A percentile compares a stretch with the other conserved stretches of the same genome.
Evolutionary conservation across 2,797 vertebrate species (phyloP).

Genomic region (Prionace glauca): DNA sequence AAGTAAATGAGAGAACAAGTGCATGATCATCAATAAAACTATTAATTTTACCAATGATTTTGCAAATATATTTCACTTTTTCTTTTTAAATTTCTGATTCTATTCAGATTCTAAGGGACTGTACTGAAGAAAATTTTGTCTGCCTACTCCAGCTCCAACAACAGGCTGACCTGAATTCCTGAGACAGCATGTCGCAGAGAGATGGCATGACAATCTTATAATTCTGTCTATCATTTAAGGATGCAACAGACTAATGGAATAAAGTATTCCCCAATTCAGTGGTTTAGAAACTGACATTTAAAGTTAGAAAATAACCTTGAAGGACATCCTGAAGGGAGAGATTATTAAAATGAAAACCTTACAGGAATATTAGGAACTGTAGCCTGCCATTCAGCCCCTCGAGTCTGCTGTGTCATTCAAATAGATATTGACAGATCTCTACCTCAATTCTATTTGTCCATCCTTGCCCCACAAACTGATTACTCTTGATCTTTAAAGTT

Average conservation of each 20-base stretch:
- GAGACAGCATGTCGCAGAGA: neutral
- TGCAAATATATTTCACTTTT: neutral
- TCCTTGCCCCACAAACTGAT: neutral
- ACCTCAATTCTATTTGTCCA: neutral
- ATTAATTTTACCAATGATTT: neutral
- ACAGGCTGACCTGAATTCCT: neutral
- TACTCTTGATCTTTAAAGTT: neutral
- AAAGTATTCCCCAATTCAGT: neutral
- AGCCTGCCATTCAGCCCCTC: neutral
- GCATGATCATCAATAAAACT: neutral
- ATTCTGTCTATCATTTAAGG: neutral
- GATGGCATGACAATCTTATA: neutral
- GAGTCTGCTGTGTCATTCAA: neutral
- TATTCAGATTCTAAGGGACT: neutral
- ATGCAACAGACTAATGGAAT: neutral
- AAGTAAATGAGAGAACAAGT: neutral
- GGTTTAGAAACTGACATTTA: neutral
- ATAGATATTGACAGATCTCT: neutral
- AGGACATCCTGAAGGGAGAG: neutral
- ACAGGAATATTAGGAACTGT: neutral
- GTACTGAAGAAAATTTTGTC: neutral
- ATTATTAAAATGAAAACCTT: neutral
- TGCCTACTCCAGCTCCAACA: neutral
- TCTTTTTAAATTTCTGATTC: neutral
- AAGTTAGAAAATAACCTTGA: neutral